These are phyloP conservation scores for Euglossa dilemma DNA, from an alignment of 1,140 invertebrate genomes.

Conservation along the genomic window DNA sequence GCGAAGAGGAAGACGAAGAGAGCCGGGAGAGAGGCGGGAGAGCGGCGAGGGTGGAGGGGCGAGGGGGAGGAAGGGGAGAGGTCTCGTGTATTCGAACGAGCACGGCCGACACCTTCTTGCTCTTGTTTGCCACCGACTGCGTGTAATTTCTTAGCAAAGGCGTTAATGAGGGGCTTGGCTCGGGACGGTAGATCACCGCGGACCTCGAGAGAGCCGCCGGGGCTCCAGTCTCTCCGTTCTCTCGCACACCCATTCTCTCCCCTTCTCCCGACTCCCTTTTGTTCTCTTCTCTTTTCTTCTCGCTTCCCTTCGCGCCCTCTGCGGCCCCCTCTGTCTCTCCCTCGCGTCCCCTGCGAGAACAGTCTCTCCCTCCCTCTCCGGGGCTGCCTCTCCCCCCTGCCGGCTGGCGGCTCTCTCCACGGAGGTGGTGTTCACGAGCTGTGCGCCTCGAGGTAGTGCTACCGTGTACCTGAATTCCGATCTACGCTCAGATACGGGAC, in stretches of 20 bases:
- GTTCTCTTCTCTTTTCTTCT: conserved; percentile 23
- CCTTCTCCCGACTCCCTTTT: conserved; percentile 11
- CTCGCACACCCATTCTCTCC: conserved; percentile 65
- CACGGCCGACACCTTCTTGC: conserved; percentile 79
- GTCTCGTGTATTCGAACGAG: conserved; percentile 71
- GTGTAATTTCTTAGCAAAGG: conserved; percentile 82
- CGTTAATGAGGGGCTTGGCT: conserved; percentile 82
- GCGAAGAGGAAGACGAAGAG: conserved; percentile 4
- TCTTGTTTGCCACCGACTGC: conserved; percentile 82
- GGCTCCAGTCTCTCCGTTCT: conserved; percentile 63
- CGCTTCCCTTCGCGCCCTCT: background rate
- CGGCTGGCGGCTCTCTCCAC: conserved; percentile 37
- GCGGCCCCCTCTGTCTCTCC: conserved; percentile 11
- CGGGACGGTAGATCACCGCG: conserved; percentile 80
- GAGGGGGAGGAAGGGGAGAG: conserved; percentile 27
- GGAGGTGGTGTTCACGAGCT: conserved; percentile 78
- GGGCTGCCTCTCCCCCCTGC: background rate
- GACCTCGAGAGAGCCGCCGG: conserved; percentile 67
- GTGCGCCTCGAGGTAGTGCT: conserved; percentile 79
- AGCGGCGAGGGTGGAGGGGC: conserved; percentile 25
- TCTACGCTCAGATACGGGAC: conserved; percentile 79
- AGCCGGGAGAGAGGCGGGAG: background rate
- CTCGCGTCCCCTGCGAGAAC: too few species aligned
- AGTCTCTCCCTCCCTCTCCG: background rate
- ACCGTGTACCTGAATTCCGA: conserved; percentile 82